Evolutionary conservation across 2,113 vertebrate species (phyloP).

Genomic region (Ochotona curzoniae): DNA sequence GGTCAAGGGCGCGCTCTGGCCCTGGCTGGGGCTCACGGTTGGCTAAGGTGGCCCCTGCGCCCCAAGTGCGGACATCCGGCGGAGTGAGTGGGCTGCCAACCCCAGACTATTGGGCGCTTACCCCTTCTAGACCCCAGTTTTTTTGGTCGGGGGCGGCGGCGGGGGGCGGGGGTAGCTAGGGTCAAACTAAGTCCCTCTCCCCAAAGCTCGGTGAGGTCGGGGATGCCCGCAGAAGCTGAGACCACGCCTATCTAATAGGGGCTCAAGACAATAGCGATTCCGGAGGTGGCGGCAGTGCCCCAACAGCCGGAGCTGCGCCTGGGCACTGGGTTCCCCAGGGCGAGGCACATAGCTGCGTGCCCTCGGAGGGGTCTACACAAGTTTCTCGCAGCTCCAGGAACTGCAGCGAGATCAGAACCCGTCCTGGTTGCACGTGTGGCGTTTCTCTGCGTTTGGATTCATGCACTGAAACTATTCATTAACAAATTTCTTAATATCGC

Average conservation of each 20-base stretch:
- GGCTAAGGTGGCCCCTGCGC: not conserved
- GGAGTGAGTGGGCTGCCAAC: not conserved
- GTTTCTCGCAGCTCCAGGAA: not conserved
- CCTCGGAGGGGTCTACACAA: rapidly evolving
- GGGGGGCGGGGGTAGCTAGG: not conserved
- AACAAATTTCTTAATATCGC: constrained; percentile 29
- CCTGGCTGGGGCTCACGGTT: not conserved
- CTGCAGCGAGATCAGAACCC: not conserved
- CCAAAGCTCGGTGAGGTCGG: not conserved
- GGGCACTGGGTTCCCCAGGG: not conserved
- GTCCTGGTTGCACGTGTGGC: not conserved
- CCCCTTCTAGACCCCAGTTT: not conserved
- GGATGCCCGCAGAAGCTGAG: not conserved
- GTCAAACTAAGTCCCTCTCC: not conserved
- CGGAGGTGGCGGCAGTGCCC: not conserved
- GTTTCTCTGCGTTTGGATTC: constrained; percentile 41
- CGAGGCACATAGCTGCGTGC: not conserved
- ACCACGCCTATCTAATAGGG: not conserved
- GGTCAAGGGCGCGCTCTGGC: not conserved
- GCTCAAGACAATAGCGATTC: not conserved
- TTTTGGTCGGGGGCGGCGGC: not conserved
- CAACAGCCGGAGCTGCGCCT: not conserved
- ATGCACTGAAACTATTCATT: constrained; percentile 27
- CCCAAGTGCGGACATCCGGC: not conserved
- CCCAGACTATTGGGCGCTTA: not conserved